These are phyloP conservation scores for Paramormyrops hopkinsi DNA, from an alignment of 2,797 vertebrate species.

Conservation along the genomic window DNA sequence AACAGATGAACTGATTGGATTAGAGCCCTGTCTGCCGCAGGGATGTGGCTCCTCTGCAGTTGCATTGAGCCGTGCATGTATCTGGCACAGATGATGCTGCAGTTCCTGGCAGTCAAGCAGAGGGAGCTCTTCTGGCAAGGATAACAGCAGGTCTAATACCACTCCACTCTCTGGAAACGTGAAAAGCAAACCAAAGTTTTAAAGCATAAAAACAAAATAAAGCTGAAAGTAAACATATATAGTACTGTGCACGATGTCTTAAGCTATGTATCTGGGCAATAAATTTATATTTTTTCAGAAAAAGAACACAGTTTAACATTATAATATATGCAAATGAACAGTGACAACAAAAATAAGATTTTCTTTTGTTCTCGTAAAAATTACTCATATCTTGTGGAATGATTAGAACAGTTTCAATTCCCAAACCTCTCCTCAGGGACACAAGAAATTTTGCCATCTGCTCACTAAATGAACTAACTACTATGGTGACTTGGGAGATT, in stretches of 20 bases:
- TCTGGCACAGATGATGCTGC: constrained; percentile 51
- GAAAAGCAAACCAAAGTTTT: not conserved
- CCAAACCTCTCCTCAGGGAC: not conserved
- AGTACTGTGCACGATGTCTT: not conserved
- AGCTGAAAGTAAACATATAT: not conserved
- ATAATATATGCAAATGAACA: not conserved
- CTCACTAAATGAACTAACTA: not conserved
- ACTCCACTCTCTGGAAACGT: constrained; percentile 56
- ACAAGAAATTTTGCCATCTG: not conserved
- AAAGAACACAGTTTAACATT: not conserved
- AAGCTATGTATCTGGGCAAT: not conserved
- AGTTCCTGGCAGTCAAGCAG: constrained; percentile 53
- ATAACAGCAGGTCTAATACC: constrained; percentile 60
- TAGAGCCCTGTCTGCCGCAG: not conserved
- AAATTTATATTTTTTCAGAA: not conserved
- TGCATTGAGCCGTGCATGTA: constrained; percentile 41
- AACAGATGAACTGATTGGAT: not conserved
- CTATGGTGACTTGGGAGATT: not conserved
- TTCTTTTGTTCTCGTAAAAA: not conserved
- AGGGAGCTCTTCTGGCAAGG: constrained; percentile 57
- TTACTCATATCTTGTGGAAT: not conserved
- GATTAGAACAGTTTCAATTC: not conserved
- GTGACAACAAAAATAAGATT: not conserved
- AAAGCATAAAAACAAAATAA: not conserved
- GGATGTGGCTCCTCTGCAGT: not conserved